Conservation (phyloP, 53 echinoderm and acorn worm species). For the Paracentrotus lividus region DNA sequence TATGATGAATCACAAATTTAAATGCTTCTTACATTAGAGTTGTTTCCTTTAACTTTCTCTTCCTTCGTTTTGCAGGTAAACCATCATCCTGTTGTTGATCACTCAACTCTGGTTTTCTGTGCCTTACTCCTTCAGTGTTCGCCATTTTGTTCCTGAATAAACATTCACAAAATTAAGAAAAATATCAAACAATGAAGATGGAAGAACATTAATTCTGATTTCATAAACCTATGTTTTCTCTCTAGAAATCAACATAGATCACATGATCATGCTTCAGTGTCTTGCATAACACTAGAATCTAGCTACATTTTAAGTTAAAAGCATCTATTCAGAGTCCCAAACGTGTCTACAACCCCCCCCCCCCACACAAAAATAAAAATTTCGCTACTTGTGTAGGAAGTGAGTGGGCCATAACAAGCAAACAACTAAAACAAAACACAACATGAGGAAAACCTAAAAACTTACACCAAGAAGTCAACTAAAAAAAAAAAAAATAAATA, state of each 20-base stretch:
- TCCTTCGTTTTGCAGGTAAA: not conserved
- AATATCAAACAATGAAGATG: not conserved
- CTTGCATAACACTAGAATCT: not conserved
- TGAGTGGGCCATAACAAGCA: no score
- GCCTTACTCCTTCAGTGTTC: conserved; percentile 51
- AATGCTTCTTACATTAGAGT: not conserved
- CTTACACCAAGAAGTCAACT: no score
- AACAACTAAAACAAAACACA: no score
- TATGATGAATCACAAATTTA: no score
- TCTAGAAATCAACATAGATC: not conserved
- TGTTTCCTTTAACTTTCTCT: conserved; percentile 44
- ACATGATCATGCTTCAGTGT: not conserved
- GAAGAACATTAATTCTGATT: not conserved
- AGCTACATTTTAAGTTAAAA: no score
- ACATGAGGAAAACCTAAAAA: no score
- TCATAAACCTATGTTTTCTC: no score
- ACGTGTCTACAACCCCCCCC: no score
- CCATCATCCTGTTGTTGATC: not conserved
- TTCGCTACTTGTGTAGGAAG: no score
- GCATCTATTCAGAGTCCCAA: no score
- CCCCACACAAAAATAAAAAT: no score
- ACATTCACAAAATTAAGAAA: not conserved
- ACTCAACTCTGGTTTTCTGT: conserved; percentile 5
- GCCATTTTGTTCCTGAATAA: conserved; percentile 13
- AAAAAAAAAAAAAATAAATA: no score